A percentile compares a stretch with the other conserved stretches of the same genome.
These are phyloP conservation scores for Drosophila fungiperda DNA, from an alignment of 2,888 invertebrate species.

Conservation along the genomic window DNA sequence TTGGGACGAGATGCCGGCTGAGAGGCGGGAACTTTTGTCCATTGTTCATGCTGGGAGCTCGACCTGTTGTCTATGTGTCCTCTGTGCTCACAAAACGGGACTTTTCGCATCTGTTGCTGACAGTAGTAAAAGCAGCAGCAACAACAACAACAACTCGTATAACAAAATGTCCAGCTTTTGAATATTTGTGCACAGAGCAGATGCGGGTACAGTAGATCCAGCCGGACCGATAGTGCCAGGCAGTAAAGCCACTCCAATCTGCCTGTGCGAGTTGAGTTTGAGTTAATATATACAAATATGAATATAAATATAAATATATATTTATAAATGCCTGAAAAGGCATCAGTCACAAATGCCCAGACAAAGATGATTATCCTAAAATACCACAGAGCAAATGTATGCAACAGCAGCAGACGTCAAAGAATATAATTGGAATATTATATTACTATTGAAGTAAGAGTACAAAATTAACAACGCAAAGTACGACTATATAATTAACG, in stretches of 20 bases:
- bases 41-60: conserved; percentile 1
- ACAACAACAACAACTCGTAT: neutral
- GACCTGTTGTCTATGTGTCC: neutral
- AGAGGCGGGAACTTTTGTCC: neutral
- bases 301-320: neutral
- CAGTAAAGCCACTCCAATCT: neutral
- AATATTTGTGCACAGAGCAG: conserved; percentile 16
- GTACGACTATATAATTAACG: no score
- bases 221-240: conserved; percentile 7
- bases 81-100: neutral
- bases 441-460: no score
- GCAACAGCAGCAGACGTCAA: neutral
- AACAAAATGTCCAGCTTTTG: conserved; percentile 5
- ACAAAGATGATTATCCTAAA: conserved; percentile 27
- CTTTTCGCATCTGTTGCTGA: conserved; percentile 12
- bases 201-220: conserved; percentile 9
- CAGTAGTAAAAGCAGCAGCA: neutral
- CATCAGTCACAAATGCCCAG: conserved; percentile 33
- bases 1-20: neutral
- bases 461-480: no score
- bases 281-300: neutral
- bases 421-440: no score
- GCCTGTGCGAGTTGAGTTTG: neutral
- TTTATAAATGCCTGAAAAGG: conserved; percentile 1
- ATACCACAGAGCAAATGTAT: neutral